Base-by-base conservation (phyloP, 1,140 invertebrate species). In the Polyergus mexicanus region DNA sequence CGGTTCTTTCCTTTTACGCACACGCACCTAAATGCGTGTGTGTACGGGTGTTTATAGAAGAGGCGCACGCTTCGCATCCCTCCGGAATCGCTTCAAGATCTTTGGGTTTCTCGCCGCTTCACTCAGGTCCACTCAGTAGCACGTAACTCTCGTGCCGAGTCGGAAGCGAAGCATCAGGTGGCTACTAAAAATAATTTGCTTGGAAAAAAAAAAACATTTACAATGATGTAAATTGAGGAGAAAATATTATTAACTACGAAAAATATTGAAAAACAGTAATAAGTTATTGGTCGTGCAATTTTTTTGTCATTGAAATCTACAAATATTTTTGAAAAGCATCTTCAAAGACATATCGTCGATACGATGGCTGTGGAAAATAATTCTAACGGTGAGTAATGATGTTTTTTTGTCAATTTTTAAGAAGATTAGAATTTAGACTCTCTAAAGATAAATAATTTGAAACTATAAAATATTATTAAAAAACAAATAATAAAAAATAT, bases 21-120 rank as follows among this genome's bases (percentile, higher is more conserved):
- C 4, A 68, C 74, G 22, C 62, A 86, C 47, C 54, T 60, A 85
- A 28, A 54, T 32, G 44, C 66, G 66, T 22, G 32, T 22, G 35
- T 72, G 41, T 22, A 47, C 76, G 86, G 11, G 54, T 54, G 58
- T 89, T 89, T 89, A 86, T 89, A 89, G 88, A 77, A 89, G 44
- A 89, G 74, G 66, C 84, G 88, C 72, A 84, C 72, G 71, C 88
- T 35, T 78, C 47, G 56, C 66, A 41, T 58, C 84, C 47, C 71
- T 83, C 65, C 32, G 44, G 58, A 75, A 71, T 77, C 41, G 78
- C 19, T 77, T 32, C 13, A 41, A 66, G 71, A 35, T 35, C 35
- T 8, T 56, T 19, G 25, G 11, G 22, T 22, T 80, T 68, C 60
- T 32, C 71, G 19, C 1, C 19, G 58, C 28, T 56, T 75, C 51